Base-by-base conservation (phyloP, 2,888 invertebrate species). In the Melinaea marsaeus region DNA sequence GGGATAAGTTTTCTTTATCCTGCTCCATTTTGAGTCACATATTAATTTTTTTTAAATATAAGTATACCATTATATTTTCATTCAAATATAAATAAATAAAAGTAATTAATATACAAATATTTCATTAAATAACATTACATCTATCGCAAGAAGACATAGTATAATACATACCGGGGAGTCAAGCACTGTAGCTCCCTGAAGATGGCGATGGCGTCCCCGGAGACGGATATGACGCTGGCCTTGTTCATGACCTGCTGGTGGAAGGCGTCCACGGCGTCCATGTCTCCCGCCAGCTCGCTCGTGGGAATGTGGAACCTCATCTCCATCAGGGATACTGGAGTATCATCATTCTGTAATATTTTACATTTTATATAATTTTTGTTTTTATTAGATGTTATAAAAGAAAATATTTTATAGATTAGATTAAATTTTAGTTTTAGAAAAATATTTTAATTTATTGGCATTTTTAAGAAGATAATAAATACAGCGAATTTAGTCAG, bases 261-360 rank as follows among this genome's bases (percentile, higher is more conserved):
- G 93, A 99, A 99, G n/a, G 97, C 96, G 79, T 99, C 98, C 0
- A 99, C 98, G 0, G 98, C 95, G 84, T 99, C 99, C 77, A 94
- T 92, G 74, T 97, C 98, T 11, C 95, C 95, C 0, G 94, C 95
- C 60, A 95, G 90, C 81, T 98, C 98, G 67, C 93, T 95, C 0
- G 98, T 95, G 0, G 99, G 99, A 76, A 99, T 98, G 85, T 98
- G 98, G 83, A 99, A 99, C 55, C 99, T 93, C 95, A 99, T 96
- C 88, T 99, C 99, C 94, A 98, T 95, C 63, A 99, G 90, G 68
- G 98, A 97, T 0, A 99, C 97, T 0, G 99, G 96, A 0, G 98
- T 98, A 85, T 99, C 99, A 79, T 99, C 99, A 86, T 99, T 99
- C 93, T 97, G 91, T 13, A 61, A 51, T 63, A 56, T 58, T 35